Percentiles rank a stretch among this genome's conserved stretches.
Conservation (phyloP, 2,113 vertebrate species). For the Amazona guildingii region DNA sequence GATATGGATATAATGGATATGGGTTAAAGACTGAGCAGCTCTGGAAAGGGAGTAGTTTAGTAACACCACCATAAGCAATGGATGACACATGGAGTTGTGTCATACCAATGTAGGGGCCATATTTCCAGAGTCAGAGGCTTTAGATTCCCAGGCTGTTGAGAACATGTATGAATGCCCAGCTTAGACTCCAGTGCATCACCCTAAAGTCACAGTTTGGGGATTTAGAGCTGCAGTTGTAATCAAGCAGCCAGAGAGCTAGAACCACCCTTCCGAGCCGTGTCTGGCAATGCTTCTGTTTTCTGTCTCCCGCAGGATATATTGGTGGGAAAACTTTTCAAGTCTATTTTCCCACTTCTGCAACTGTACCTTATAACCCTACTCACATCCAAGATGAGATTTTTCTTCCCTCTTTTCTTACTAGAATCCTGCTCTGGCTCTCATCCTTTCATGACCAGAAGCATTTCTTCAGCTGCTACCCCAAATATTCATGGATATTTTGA, state of each 20-base stretch:
- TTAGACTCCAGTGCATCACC: neutral
- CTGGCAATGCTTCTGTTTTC: neutral
- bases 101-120: too few species aligned
- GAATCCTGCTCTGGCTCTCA: neutral
- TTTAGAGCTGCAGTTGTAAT: neutral
- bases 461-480: neutral
- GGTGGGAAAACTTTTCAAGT: neutral
- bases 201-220: neutral
- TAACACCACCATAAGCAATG: neutral
- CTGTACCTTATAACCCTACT: neutral
- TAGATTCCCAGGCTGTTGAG: neutral
- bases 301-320: neutral
- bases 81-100: neutral
- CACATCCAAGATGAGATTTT: neutral
- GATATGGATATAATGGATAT: neutral
- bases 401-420: neutral
- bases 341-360: neutral
- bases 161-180: neutral
- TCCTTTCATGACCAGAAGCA: neutral
- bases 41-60: neutral
- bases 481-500: neutral
- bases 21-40: neutral
- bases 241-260: neutral
- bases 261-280: neutral
- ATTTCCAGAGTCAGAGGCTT: neutral